Conservation (phyloP, 2,888 invertebrate genomes). For the Ophioninae sp. region DNA sequence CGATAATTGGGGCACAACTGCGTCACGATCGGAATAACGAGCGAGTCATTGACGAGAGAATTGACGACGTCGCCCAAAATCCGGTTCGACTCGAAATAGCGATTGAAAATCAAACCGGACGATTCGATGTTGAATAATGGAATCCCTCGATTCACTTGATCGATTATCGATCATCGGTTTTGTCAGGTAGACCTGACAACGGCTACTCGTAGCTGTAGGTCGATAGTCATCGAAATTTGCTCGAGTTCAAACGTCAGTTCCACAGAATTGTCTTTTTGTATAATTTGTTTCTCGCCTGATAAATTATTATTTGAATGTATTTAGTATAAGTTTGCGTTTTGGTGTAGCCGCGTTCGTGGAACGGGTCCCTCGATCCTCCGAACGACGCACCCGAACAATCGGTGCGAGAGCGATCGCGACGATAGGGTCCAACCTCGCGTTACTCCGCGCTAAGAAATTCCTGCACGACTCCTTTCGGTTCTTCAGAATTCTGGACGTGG, state of each 20-base stretch:
- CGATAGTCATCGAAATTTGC: background rate
- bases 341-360: background rate
- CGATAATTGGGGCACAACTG: too few relatives aligned
- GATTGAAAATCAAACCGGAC: background rate
- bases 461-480: background rate
- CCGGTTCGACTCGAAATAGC: too few relatives aligned
- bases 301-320: too few relatives aligned
- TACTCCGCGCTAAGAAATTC: background rate
- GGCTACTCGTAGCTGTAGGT: background rate
- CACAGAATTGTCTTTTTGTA: background rate
- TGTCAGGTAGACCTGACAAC: background rate
- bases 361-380: background rate
- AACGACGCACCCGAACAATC: background rate
- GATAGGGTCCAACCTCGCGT: background rate
- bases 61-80: too few relatives aligned
- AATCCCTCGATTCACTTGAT: background rate
- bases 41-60: too few relatives aligned
- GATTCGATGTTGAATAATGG: background rate
- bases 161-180: background rate
- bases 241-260: background rate
- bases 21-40: too few relatives aligned
- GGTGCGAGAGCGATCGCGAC: background rate
- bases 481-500: background rate
- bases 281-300: too few relatives aligned
- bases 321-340: too few relatives aligned